Base-by-base conservation (phyloP, 2,797 vertebrate genomes). In the Pempheris klunzingeri region DNA sequence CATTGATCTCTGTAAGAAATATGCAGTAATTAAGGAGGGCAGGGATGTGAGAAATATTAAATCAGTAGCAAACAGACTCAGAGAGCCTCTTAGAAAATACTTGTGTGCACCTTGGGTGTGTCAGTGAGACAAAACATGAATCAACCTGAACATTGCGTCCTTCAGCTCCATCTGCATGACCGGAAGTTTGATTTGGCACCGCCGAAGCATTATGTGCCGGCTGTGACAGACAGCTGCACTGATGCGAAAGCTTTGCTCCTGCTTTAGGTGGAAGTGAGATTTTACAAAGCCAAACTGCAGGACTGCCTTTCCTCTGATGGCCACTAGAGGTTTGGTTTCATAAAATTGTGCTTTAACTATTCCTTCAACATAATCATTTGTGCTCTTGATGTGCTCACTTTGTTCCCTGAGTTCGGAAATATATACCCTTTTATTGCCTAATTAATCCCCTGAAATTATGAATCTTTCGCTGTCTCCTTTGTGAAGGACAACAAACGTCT, bases 1-100 rank as follows among this genome's bases (percentile, higher is more conserved):
- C 80, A 81, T n/a, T 73, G 78, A 75, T 71, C 68, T 73, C 49
- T 44, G 59, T 17, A 17, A 34, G 55, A 81, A 78, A 74, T 64
- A 64, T 47, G 39, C 32, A 46, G 38, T 52, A 66, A 74, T 85
- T 77, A 70, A 28, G 30, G 67, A 58, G 74, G 41, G 65, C 72
- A 77, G 32, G 55, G n/a, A 69, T 62, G 71, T 64, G 57, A 60
- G 32, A 63, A 64, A 63, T 41, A 78, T 41, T 47, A 57, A 82
- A 69, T 72, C 43, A 22, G 58, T 12, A 18, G 55, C 50, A 73
- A 62, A 62, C 30, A 36, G 0, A 61, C 18, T 54, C 58, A 50
- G 50, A 66, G 11, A 62, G 11, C 13, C 6, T 62, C n/a, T 28
- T 22, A 14, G 17, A 26, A 34, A 30, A 30, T 34, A 22, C 24